Evolutionary conservation across 2,797 vertebrate species (phyloP), one percentile per base, ranked within the genome.

Genomic region (Poeciliopsis gracilis): DNA sequence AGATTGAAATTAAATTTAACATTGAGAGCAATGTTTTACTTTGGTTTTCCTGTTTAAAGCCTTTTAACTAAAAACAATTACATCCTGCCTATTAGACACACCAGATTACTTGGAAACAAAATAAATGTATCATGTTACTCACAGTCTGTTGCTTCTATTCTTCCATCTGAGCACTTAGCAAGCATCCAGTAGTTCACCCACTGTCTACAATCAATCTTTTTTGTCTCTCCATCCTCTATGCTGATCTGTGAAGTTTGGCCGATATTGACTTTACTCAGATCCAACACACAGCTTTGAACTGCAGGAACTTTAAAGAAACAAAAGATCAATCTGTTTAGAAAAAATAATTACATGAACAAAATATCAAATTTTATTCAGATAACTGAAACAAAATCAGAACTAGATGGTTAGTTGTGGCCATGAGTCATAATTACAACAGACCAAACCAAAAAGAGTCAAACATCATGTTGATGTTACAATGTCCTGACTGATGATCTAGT

Each of bases 161-260:
- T 41, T 41, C 66, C 12, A 11, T 25, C 2, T 43, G 23, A 41
- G 23, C 66, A 67, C 4, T 0, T 25, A 15, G 11, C 38, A 7
- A 1, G 0, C 38, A 23, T 13, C 20, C 0, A 11, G 10, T 1
- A 3, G 1, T n/a, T 0, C 0, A 0, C 0, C 15, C 23, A 25
- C 0, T 2, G 0, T 30, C 0, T 23, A 41, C 66, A 69, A 0
- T 5, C 0, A 43, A 69, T 12, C 20, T 0, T 0, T 11, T 13
- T 43, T 25, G 4, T 12, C 38, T 69, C 36, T 69, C 66, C 66
- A 5, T 69, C 66, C 4, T 43, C 12, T 13, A 69, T 12, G 38
- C 0, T 2, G 41, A 69, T 41, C 25, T 16, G 23, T 43, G 5
- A 13, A 41, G 20, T 25, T 69, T 12, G 0, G 1, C 0, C 20